Evolutionary conservation across 2,113 vertebrate genomes (phyloP).

Genomic region (Siniperca knerii): DNA sequence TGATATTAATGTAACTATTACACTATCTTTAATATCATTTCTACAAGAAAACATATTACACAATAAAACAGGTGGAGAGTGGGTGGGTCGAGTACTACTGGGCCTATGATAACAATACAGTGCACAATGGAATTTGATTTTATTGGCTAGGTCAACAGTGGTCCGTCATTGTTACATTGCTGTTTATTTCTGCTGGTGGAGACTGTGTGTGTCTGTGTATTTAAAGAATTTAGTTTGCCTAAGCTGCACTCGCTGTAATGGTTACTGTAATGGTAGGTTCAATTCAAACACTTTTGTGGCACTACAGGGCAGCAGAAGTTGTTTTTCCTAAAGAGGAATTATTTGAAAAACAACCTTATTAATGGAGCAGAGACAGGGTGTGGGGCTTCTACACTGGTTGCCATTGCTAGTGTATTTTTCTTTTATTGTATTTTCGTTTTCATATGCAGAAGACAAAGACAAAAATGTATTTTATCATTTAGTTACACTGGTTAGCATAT

Average conservation of each 20-base stretch:
- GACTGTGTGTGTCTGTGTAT: background rate
- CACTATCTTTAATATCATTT: background rate
- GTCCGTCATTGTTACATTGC: conserved; percentile 7
- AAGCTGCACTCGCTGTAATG: background rate
- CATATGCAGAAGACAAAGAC: background rate
- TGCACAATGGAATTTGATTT: conserved; percentile 18
- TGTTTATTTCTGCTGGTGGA: conserved; percentile 28
- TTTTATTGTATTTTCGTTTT: background rate
- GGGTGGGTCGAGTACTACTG: conserved; percentile 5
- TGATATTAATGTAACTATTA: conserved; percentile 22
- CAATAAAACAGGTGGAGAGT: conserved; percentile 27
- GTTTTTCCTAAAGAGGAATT: background rate
- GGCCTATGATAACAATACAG: conserved; percentile 27
- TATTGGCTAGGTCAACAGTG: conserved; percentile 9
- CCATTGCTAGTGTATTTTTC: background rate
- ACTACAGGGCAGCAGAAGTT: background rate
- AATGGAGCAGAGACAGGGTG: background rate
- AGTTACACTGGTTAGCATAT: background rate
- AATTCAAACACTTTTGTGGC: background rate
- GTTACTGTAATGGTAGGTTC: background rate
- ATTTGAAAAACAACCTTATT: background rate
- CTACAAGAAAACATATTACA: conserved; percentile 13
- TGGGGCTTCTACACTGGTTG: background rate
- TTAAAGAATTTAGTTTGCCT: background rate
- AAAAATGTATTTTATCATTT: background rate